Evolutionary conservation across 2,797 vertebrate genomes (phyloP).

Genomic region (Malacoraja senta): DNA sequence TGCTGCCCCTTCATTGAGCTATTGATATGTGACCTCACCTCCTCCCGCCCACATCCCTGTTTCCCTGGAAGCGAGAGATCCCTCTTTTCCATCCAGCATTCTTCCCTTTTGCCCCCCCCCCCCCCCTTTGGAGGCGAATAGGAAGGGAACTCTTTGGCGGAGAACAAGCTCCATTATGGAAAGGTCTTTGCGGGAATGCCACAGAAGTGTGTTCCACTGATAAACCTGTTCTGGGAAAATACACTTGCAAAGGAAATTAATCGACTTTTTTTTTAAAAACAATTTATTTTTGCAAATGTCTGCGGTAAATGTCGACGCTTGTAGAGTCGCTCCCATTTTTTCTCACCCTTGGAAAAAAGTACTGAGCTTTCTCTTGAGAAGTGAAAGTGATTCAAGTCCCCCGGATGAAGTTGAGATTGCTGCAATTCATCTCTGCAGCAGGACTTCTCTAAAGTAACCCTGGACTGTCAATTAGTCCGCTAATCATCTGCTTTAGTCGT

Average conservation of each 20-base stretch:
- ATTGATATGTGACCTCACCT: not conserved
- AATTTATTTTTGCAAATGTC: too few species aligned
- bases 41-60: not conserved
- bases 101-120: slow-evolving; percentile 26
- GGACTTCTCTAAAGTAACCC: slow-evolving; percentile 15
- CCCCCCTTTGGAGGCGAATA: not conserved
- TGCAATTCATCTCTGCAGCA: slow-evolving; percentile 18
- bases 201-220: not conserved
- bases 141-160: not conserved
- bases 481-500: slow-evolving; percentile 21
- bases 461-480: not conserved
- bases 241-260: not conserved
- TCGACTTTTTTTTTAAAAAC: not conserved
- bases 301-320: not conserved
- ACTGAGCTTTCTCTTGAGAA: slow-evolving; percentile 29
- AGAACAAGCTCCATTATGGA: not conserved
- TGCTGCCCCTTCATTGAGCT: slow-evolving; percentile 24
- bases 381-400: not conserved
- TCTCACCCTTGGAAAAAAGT: slow-evolving; percentile 18
- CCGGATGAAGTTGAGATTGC: slow-evolving; percentile 17
- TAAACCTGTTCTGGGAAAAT: not conserved
- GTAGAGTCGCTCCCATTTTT: slow-evolving; percentile 22
- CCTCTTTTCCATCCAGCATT: not conserved
- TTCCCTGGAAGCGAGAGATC: not conserved
- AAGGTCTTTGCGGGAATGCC: not conserved